Base-by-base conservation (phyloP, 2,888 invertebrate genomes). In the Ectemnius cavifrons region DNA sequence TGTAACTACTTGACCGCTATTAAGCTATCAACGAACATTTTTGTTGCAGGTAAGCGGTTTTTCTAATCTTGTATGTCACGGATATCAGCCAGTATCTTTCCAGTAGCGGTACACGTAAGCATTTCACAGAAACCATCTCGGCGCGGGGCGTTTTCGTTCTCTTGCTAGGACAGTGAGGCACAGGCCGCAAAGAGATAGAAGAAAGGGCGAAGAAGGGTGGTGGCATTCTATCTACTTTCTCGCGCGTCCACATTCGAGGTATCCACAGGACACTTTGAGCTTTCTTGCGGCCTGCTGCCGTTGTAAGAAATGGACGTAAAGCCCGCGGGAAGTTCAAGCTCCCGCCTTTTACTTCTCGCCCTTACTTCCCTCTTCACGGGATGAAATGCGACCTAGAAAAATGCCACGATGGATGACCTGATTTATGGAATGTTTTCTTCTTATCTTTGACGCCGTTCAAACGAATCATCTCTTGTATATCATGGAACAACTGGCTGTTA, bases 11-110 rank as follows among this genome's bases (percentile, higher is more conserved):
- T 37, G 37, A 6, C 11, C 37, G 37, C 37, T 11, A 11, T 37
- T 11, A 4, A 11, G 37, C 11, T 6, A 37, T 37, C 37, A 37
- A 8, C 5, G 5, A 27, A 11, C 4, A 49, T 56, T 70, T 71
- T 46, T 75, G 57, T 78, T 78, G 0, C 78, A 79, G 79, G 79
- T 79, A 49, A 79, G 79, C 61, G 63, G 52, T 52, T 52, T 14
- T 14, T 14, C 14, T 16, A 5, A 13, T 4, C 45, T 16, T 20
- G 8, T 57, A 5, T 8, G 14, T 20, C 14, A 14, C 2, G 5
- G 62, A 16, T 37, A 37, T 23, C 23, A 23, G 23, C 23, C 23
- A 23, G 47, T 23, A 23, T n/a, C 47, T 47, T 47, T 2, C 6
- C 16, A 16, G 4, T 16, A 18, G 3, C 8, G 14, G 56, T 45